phyloP scores from a whole-genome alignment of 1,140 invertebrate genomes.

The Calliopsis andreniformis region DNA sequence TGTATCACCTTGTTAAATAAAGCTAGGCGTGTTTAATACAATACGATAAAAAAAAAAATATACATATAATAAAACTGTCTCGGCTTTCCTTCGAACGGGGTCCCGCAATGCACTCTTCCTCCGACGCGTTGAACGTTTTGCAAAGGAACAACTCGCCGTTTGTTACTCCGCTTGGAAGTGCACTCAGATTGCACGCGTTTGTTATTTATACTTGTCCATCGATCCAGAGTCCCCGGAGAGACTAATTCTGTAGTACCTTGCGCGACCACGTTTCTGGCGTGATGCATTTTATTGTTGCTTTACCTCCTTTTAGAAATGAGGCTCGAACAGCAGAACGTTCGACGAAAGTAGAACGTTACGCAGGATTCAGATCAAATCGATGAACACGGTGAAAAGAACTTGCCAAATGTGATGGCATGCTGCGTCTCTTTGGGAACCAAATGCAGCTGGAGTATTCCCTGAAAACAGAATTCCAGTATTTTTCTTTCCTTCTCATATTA shows the following conservation, averaged over 20 bases:
- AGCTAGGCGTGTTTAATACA: constrained; percentile 81
- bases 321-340: background rate
- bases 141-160: background rate
- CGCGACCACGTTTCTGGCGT: constrained; percentile 55
- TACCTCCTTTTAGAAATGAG: constrained; percentile 46
- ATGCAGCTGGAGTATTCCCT: too few relatives aligned
- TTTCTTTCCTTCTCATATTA: too few relatives aligned
- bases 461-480: too few relatives aligned
- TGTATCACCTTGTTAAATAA: constrained; percentile 81
- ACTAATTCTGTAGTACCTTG: constrained; percentile 50
- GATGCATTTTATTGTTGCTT: constrained; percentile 59
- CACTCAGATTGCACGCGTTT: background rate
- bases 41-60: constrained; percentile 31
- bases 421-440: too few relatives aligned
- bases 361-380: background rate
- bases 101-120: constrained; percentile 41
- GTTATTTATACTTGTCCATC: constrained; percentile 27
- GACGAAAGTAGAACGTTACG: background rate
- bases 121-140: background rate
- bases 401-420: too few relatives aligned
- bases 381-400: background rate
- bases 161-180: background rate
- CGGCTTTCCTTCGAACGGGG: constrained; percentile 44
- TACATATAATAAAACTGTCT: background rate
- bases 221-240: constrained; percentile 10